Evolutionary conservation across 2,888 invertebrate species (phyloP), one percentile per base, ranked within the genome.

Genomic region (Hypomecis punctinalis): DNA sequence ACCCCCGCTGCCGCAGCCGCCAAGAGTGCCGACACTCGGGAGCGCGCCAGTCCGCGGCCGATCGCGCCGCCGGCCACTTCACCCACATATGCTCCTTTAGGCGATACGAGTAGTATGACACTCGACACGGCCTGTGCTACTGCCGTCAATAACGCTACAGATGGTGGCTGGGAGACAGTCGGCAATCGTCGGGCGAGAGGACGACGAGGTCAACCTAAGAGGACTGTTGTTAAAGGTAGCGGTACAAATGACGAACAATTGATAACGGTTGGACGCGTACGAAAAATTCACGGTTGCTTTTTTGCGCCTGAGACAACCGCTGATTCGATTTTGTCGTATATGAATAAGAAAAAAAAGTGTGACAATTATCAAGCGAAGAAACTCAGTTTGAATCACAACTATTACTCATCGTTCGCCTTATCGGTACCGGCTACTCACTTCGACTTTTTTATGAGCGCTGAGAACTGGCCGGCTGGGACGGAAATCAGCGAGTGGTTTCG

Each of bases 101-200:
- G 23, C 23, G 23, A 23, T 23, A n/a, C n/a, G n/a, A n/a, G n/a
- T n/a, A 23, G 23, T 23, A 23, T 23, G 23, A 23, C 23, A 23
- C 23, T 23, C 23, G 23, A 23, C 3, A 23, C 23, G 23, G 23
- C 23, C 23, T 2, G 23, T 23, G 3, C 23, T 23, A 23, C 23
- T 23, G 23, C 23, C 23, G 23, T 23, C 23, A 23, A 23, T 3
- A 23, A 23, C 23, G 23, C 23, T 23, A 23, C 23, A 23, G 39
- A 39, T 9, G 9, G 3, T 1, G 39, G 39, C 6, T 39, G 39
- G 39, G 39, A 8, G 9, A 84, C 83, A 82, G 77, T 76, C 75
- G 74, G 76, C 70, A 67, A 72, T 70, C 70, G 5, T n/a, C 4
- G 48, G 40, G 7, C 11, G 0, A 11, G 8, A 23, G 7, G 46